phyloP scores from a whole-genome alignment of 1,140 invertebrate species.

The Nasonia vitripennis region DNA sequence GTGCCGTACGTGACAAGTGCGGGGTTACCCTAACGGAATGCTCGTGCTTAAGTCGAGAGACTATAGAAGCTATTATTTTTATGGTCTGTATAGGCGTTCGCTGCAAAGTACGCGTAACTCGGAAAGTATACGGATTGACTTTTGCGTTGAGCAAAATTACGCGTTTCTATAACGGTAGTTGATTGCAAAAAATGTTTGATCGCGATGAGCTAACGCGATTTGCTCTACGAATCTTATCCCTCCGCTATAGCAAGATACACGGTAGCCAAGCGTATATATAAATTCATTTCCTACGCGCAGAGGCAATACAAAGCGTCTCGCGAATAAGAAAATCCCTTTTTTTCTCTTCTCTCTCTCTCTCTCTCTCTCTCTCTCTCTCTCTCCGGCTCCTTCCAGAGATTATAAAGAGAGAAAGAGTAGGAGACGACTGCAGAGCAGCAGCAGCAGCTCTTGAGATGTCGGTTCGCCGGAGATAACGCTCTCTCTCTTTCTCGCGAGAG shows the following conservation, averaged over 20 bases:
- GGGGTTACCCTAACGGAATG: too few species aligned
- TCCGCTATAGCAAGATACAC: constrained; percentile 5
- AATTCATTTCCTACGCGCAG: constrained; percentile 38
- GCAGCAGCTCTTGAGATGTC: not conserved
- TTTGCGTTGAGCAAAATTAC: too few species aligned
- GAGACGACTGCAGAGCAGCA: not conserved
- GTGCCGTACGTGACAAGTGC: too few species aligned
- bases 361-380: not conserved
- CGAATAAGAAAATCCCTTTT: constrained; percentile 30
- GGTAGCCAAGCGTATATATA: constrained; percentile 12
- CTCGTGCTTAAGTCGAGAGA: too few species aligned
- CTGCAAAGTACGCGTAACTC: too few species aligned
- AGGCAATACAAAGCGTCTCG: not conserved
- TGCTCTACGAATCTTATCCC: constrained; percentile 19
- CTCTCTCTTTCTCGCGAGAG: too few species aligned
- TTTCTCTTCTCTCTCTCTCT: not conserved
- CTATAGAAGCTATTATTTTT: too few species aligned
- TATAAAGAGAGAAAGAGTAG: not conserved
- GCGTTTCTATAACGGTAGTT: too few species aligned
- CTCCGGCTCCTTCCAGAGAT: not conserved
- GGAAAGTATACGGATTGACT: too few species aligned
- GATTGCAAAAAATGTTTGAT: too few species aligned
- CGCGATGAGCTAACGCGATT: constrained; percentile 25
- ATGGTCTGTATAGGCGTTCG: too few species aligned
- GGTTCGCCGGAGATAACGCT: not conserved